Conservation (phyloP, 1,140 invertebrate genomes). For the Tyrophagus putrescentiae region DNA sequence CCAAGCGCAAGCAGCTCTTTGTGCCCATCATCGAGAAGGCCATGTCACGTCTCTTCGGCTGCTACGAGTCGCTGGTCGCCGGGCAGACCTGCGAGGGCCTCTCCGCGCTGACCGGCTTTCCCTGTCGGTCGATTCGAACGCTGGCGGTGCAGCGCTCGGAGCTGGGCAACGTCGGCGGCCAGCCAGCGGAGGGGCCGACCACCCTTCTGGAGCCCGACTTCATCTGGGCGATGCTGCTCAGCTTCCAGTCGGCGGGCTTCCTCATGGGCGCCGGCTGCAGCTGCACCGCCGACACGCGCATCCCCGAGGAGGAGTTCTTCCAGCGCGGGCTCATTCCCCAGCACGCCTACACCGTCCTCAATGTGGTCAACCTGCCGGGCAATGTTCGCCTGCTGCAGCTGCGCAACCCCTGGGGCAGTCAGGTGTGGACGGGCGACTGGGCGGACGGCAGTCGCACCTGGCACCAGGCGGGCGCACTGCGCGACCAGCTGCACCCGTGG, state of each 20-base stretch:
- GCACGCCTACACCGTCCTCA: conserved; percentile 43
- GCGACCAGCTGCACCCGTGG: neutral
- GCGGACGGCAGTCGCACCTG: neutral
- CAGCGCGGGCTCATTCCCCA: neutral
- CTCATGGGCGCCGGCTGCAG: conserved; percentile 10
- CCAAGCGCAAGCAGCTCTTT: conserved; percentile 90
- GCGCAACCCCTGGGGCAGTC: conserved; percentile 34
- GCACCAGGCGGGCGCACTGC: neutral
- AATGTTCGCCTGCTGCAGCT: neutral
- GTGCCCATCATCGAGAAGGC: conserved; percentile 97
- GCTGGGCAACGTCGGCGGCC: neutral
- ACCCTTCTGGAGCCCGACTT: neutral
- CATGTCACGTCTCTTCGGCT: conserved; percentile 90
- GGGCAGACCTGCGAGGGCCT: conserved; percentile 88
- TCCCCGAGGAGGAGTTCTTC: neutral
- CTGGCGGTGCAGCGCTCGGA: neutral
- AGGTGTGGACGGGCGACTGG: conserved; percentile 58
- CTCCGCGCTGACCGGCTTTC: conserved; percentile 42
- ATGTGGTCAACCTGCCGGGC: neutral
- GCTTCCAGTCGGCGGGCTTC: conserved; percentile 6
- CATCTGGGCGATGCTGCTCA: conserved; percentile 7
- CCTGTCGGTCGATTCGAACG: conserved; percentile 2
- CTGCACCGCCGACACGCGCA: neutral
- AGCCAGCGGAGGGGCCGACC: neutral
- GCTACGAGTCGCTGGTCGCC: conserved; percentile 86